Conservation (phyloP, 2,888 invertebrate genomes). For the Chromoteleia sp. region DNA sequence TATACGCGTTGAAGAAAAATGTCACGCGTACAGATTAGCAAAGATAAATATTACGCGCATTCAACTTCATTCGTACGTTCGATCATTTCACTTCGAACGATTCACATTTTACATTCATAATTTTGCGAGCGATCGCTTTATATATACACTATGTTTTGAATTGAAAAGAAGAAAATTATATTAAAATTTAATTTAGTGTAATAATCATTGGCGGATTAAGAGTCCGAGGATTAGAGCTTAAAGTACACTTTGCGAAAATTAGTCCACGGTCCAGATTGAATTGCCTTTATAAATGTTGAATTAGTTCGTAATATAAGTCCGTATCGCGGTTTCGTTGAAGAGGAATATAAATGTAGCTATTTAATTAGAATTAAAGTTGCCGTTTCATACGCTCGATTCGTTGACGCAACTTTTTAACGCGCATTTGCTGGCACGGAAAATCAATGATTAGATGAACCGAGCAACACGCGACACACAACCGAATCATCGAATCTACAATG, state of each 20-base stretch:
- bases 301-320: background rate
- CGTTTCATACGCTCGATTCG: background rate
- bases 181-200: constrained; percentile 13
- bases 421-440: background rate
- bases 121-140: constrained; percentile 3
- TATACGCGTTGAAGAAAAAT: constrained; percentile 11
- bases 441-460: background rate
- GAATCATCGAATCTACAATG: constrained; percentile 23
- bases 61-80: background rate
- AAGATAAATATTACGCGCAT: background rate
- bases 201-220: constrained; percentile 3
- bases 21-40: constrained; percentile 6
- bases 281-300: background rate
- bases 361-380: background rate
- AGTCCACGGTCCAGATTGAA: background rate
- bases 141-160: no score
- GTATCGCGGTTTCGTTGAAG: background rate
- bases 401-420: background rate
- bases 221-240: background rate
- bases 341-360: background rate
- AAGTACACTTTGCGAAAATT: background rate
- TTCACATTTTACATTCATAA: constrained; percentile 4
- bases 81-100: no score
- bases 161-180: background rate
- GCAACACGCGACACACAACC: background rate